Percentiles rank a stretch among this genome's conserved stretches.
Conservation (phyloP, 2,797 vertebrate species). For the Syngnathus rostellatus region DNA sequence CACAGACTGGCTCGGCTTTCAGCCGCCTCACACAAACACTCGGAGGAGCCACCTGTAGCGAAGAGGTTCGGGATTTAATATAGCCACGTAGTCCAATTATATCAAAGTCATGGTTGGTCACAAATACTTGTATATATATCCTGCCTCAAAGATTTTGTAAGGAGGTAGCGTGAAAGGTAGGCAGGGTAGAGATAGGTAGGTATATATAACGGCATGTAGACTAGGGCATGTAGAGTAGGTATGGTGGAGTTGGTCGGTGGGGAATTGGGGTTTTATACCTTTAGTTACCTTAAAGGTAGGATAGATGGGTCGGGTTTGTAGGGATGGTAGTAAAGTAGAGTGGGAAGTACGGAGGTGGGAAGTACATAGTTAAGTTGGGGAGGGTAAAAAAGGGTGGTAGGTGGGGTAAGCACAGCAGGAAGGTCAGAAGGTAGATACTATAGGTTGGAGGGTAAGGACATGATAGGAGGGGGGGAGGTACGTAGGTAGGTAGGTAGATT, state of each 20-base stretch:
- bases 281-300: not conserved
- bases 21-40: slow-evolving; percentile 49
- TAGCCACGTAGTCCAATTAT: slow-evolving; percentile 40
- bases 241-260: not conserved
- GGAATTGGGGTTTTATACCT: not conserved
- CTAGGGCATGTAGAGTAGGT: not conserved
- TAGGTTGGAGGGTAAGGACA: not conserved
- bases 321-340: not conserved
- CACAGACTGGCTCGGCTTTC: slow-evolving; percentile 52
- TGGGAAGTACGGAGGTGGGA: not conserved
- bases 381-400: not conserved
- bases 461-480: not conserved
- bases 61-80: slow-evolving; percentile 10
- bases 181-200: not conserved
- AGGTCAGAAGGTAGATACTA: not conserved
- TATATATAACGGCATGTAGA: not conserved
- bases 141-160: slow-evolving; percentile 13
- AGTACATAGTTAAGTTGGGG: not conserved
- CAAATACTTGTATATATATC: slow-evolving; percentile 46
- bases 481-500: no score
- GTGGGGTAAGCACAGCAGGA: not conserved
- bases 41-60: slow-evolving; percentile 58
- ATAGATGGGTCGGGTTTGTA: not conserved
- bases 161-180: not conserved
- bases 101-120: slow-evolving; percentile 37